Percentiles rank a stretch among this genome's conserved stretches.
Evolutionary conservation across 2,888 invertebrate genomes (phyloP).

Genomic region (Pecten maximus): DNA sequence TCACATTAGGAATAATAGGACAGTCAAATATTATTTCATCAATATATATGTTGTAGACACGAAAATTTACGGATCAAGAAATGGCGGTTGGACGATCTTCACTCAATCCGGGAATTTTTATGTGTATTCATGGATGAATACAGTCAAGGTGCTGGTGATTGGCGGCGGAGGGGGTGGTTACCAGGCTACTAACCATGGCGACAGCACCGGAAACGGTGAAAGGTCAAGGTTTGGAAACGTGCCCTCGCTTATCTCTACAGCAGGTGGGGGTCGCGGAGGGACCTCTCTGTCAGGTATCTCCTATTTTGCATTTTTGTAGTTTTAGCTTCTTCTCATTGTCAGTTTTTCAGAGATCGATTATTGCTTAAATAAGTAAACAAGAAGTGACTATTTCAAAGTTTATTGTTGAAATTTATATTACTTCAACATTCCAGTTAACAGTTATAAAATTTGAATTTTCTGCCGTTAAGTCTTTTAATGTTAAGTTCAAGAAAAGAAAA

Average conservation of each 20-base stretch:
- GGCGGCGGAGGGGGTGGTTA: not conserved
- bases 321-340: no score
- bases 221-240: not conserved
- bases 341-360: no score
- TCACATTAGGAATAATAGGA: no score
- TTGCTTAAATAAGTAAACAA: no score
- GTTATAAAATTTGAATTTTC: no score
- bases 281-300: not conserved
- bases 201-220: not conserved
- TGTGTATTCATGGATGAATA: not conserved
- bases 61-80: not conserved
- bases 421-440: no score
- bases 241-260: not conserved
- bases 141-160: not conserved
- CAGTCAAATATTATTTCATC: no score
- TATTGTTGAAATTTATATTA: no score
- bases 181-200: not conserved
- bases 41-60: not conserved
- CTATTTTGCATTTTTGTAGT: no score
- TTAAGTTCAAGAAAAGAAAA: no score
- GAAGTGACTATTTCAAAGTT: no score
- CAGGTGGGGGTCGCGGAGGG: not conserved
- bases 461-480: no score
- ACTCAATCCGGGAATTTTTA: not conserved
- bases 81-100: constrained; percentile 15